Conservation (phyloP, 2,113 vertebrate genomes). For the Melanerpes formicivorus region DNA sequence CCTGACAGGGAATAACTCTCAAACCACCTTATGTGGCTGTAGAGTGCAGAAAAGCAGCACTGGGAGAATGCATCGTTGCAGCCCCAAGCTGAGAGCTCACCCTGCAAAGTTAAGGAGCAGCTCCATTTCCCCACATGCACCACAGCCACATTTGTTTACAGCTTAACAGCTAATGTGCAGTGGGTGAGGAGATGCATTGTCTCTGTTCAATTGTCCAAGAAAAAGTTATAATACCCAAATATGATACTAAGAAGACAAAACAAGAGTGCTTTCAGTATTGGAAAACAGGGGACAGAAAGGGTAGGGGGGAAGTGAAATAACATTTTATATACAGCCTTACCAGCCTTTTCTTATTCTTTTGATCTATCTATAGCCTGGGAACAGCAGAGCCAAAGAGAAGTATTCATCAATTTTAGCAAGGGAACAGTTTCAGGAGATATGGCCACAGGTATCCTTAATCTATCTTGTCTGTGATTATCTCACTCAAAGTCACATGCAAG, state of each 20-base stretch:
- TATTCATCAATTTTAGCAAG: constrained; percentile 2
- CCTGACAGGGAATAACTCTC: not conserved
- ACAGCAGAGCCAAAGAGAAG: not conserved
- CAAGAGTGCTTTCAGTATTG: not conserved
- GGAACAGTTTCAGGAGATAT: constrained; percentile 10
- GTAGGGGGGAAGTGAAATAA: not conserved
- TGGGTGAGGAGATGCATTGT: not conserved
- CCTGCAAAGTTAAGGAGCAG: not conserved
- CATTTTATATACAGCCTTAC: not conserved
- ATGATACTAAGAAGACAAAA: not conserved
- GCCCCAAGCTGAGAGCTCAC: not conserved
- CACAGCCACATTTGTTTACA: not conserved
- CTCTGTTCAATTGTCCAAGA: not conserved
- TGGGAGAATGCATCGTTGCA: accelerated
- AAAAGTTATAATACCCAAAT: not conserved
- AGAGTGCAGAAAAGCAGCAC: not conserved
- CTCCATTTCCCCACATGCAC: not conserved
- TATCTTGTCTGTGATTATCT: constrained; percentile 50
- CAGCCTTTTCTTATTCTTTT: not conserved
- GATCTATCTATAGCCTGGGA: not conserved
- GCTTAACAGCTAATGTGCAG: accelerated
- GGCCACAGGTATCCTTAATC: constrained; percentile 49
- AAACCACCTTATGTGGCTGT: accelerated
- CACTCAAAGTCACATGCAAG: constrained; percentile 14
- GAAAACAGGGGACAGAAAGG: not conserved